phyloP scores from a whole-genome alignment of 2,113 vertebrate genomes.

The Solea senegalensis region DNA sequence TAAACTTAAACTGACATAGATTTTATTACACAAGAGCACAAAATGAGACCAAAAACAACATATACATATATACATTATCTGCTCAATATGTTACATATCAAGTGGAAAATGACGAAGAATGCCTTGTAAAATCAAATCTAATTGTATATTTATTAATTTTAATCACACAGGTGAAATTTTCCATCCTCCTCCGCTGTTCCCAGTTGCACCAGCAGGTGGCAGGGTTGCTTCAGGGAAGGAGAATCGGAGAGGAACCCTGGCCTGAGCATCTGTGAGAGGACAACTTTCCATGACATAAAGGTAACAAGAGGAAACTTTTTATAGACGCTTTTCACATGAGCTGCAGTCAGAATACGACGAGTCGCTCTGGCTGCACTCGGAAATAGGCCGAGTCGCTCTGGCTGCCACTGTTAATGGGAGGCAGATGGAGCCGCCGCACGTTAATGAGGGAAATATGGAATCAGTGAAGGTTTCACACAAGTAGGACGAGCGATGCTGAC shows the following conservation, averaged over 20 bases:
- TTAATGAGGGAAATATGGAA: slow-evolving; percentile 63
- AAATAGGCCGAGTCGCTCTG: slow-evolving; percentile 26
- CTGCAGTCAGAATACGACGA: background rate
- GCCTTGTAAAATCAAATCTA: background rate
- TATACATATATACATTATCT: too few species aligned
- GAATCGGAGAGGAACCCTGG: background rate
- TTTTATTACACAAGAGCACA: too few species aligned
- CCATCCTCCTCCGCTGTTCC: background rate
- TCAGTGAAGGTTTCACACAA: slow-evolving; percentile 54
- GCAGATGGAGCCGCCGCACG: slow-evolving; percentile 54
- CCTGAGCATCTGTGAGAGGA: background rate
- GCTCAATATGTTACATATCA: too few species aligned
- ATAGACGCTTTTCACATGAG: slow-evolving; percentile 50
- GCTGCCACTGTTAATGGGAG: slow-evolving; percentile 62
- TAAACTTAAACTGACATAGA: too few species aligned
- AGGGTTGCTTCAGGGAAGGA: slow-evolving; percentile 49
- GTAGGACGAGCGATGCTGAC: slow-evolving; percentile 27
- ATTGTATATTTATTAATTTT: too few species aligned
- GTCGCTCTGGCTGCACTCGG: too few species aligned
- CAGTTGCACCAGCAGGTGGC: slow-evolving; percentile 62
- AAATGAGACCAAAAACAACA: too few species aligned
- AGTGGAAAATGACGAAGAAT: background rate
- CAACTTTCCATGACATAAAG: slow-evolving; percentile 63
- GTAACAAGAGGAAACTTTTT: slow-evolving; percentile 62
- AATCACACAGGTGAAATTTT: background rate